Evolutionary conservation across 2,113 vertebrate species (phyloP), one percentile per base, ranked within the genome.

Genomic region (Meriones unguiculatus): DNA sequence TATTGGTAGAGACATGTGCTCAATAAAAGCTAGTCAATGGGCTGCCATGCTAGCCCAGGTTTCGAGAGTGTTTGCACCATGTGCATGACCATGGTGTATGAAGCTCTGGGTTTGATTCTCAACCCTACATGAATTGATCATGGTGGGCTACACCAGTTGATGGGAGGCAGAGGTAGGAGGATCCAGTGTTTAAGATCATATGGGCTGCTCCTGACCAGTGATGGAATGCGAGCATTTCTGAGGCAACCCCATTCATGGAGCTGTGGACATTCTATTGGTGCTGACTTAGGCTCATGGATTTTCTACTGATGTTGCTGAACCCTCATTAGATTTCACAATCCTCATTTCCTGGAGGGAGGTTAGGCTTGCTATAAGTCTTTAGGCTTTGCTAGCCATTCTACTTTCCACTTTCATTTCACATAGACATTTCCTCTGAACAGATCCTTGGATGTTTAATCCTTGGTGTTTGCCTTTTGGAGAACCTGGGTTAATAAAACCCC

Each of bases 191-290:
- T n/a, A 75, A 64, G 38, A 6, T 76, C 65, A 70, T 25, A 22
- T 2, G 17, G 62, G 70, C 77, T 91, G 65, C 72, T 76, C 67
- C 82, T 5, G 50, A 20, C 30, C 46, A 64, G 78, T 13, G 78
- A 20, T 10, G 67, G 85, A 38, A 1, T 28, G 1, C 24, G 22
- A 57, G 22, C 13, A 11, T 2, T 5, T 25, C 30, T 64, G 2
- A 0, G 80, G 52, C n/a, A 70, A 32, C 50, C 2, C 0, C 46
- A 0, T 54, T 87, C 38, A 8, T 0, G 6, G 64, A 50, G 20
- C 28, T 20, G 14, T 5, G 32, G 30, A 4, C 3, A 4, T 38
- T 17, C 54, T 50, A 2, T 25, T 2, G 3, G 22, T 24, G n/a
- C 54, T 12, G 46, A 3, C 9, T 20, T 28, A 67, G 80, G 25